Conservation (phyloP, 2,888 invertebrate genomes). For the Drosophila nr. medialis region DNA sequence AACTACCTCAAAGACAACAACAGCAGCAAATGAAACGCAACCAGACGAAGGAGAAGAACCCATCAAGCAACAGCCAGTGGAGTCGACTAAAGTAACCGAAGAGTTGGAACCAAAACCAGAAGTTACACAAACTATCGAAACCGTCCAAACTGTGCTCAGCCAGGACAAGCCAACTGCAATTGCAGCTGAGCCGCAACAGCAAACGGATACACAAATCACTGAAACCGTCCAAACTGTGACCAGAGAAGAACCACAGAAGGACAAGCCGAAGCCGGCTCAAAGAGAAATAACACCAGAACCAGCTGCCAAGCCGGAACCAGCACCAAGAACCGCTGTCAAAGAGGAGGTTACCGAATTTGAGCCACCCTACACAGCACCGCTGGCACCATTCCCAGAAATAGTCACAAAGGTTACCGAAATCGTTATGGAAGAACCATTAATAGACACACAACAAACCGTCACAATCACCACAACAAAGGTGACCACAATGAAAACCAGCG, state of each 20-base stretch:
- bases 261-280: neutral
- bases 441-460: constrained; percentile 33
- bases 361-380: constrained; percentile 60
- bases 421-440: constrained; percentile 49
- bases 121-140: constrained; percentile 46
- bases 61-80: constrained; percentile 17
- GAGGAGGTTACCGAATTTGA: constrained; percentile 43
- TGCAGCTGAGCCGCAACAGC: constrained; percentile 1
- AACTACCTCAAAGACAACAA: constrained; percentile 64
- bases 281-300: constrained; percentile 26
- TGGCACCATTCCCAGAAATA: constrained; percentile 55
- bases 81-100: constrained; percentile 3
- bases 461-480: constrained; percentile 64
- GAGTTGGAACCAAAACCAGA: constrained; percentile 11
- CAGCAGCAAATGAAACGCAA: constrained; percentile 23
- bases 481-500: constrained; percentile 44
- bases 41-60: constrained; percentile 25
- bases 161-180: constrained; percentile 15
- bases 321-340: constrained; percentile 45
- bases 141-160: constrained; percentile 40
- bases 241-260: constrained; percentile 11
- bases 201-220: constrained; percentile 27
- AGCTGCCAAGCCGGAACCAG: constrained; percentile 58
- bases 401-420: constrained; percentile 36
- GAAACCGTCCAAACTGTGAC: constrained; percentile 49